Evolutionary conservation across 2,888 invertebrate genomes (phyloP), one percentile per base, ranked within the genome.

Genomic region (Mimachlamys varia): DNA sequence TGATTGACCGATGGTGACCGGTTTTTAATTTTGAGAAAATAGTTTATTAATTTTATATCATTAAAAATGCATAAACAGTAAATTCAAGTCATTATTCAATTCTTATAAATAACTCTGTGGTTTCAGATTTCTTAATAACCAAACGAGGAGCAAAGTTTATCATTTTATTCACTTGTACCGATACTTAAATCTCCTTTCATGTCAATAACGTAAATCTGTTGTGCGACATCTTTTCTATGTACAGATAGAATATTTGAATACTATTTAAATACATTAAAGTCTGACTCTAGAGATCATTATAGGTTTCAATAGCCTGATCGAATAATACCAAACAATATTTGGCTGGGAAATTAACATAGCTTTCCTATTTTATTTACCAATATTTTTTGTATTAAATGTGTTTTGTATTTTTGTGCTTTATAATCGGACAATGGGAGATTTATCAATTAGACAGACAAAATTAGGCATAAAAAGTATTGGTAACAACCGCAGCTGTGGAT

Each of bases 71-170:
- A 76, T 76, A 76, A 76, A 76, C 76, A 33, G 76, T 76, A 76
- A 76, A 33, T 76, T 33, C 27, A 76, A 33, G 27, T 76, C 0
- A 76, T 76, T 10, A 76, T 76, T 2, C 27, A 76, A 76, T 76
- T 2, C 10, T 27, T 76, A 27, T 76, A 76, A 76, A 76, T 76
- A 27, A 76, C 27, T 76, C 33, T 33, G 33, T 15, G 76, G 76
- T 76, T 76, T 76, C 76, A 33, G 33, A 76, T 76, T 76, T 76
- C 76, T 76, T 76, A 76, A 76, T 76, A 76, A 33, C 76, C 4
- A 76, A 76, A 76, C 22, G 76, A 76, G 76, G 76, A 76, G 76
- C 76, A 76, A 76, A 76, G 76, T 76, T 76, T 76, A 76, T 76
- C 76, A 76, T 33, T 76, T 76, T 76, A 33, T 76, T 76, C 33